Base-by-base conservation (phyloP, 30 jellyfish, hydroid and myxozoan genomes). In the Aurelia aurita region DNA sequence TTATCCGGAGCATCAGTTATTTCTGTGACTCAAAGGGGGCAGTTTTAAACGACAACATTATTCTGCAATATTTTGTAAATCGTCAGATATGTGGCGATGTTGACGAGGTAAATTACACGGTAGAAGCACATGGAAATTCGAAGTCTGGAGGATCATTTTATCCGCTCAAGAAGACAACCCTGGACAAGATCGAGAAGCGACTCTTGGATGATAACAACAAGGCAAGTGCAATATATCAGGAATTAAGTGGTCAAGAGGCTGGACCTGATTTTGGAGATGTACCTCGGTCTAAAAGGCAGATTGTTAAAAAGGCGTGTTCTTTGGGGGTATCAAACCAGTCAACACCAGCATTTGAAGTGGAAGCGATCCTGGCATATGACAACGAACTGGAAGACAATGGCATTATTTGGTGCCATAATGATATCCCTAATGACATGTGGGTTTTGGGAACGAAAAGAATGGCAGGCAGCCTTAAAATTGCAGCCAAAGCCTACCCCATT, bases 31-130 rank as follows among this genome's bases (percentile, higher is more conserved):
- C 58, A 68, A 23, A 68, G 23, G 59, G 58, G 80, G 29, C 31
- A 23, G 29, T 68, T 44, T 3, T 68, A 34, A 68, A 68, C 59
- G 29, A 68, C 28, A 68, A 29, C 2, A 32, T 68, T 3, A 34
- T 35, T 68, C 60, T 68, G 27, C 80, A 68, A 55, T 68, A 68
- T 29, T 19, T 27, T 15, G 22, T 72, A n/a, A 26, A 72, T 57
- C 69, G 72, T n/a, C 18, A 43, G 28, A 57, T 72, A 35, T 72
- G 85, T 45, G 85, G 72, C 55, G 45, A 72, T 25, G 85, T 72
- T 18, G 72, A 44, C 7, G 18, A 72, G 46, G 35, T 72, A 3
- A 20, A 46, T 15, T 72, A n/a, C 53, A 26, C 28, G 7, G 85
- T 72, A 23, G 72, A 22, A 11, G 26, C 85, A 20, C 85, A 72